Percentiles rank a stretch among this genome's conserved stretches.
These are phyloP conservation scores for Taenioides sp. DNA, from an alignment of 2,797 vertebrate species.

Conservation along the genomic window DNA sequence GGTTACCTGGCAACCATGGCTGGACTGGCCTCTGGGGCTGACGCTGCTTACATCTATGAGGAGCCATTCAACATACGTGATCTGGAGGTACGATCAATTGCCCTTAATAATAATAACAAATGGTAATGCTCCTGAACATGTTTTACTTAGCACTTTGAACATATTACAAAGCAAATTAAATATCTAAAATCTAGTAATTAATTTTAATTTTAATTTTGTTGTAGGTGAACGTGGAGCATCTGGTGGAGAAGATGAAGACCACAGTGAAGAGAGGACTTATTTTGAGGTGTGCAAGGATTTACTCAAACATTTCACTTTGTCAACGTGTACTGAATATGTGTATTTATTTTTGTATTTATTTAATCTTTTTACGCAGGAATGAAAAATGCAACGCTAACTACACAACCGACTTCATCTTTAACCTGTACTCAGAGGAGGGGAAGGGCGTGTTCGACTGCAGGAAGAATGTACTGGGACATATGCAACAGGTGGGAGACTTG, in stretches of 20 bases:
- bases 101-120: too few species aligned
- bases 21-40: slow-evolving; percentile 87
- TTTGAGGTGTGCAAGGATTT: slow-evolving; percentile 79
- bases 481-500: slow-evolving; percentile 88
- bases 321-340: background rate
- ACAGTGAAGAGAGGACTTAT: slow-evolving; percentile 93
- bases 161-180: too few species aligned
- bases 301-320: too few species aligned
- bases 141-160: too few species aligned
- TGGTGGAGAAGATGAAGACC: slow-evolving; percentile 94
- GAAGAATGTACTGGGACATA: slow-evolving; percentile 95
- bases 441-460: slow-evolving; percentile 94
- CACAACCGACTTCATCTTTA: slow-evolving; percentile 94
- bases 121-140: too few species aligned
- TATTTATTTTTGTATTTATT: background rate
- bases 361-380: slow-evolving; percentile 76
- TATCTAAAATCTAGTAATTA: too few species aligned
- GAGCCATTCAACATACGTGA: slow-evolving; percentile 88
- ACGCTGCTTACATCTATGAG: slow-evolving; percentile 92
- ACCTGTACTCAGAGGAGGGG: slow-evolving; percentile 94
- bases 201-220: too few species aligned
- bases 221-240: slow-evolving; percentile 88
- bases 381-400: slow-evolving; percentile 90
- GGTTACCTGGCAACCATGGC: slow-evolving; percentile 97
- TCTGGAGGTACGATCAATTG: slow-evolving; percentile 74